Percentiles rank a stretch among this genome's conserved stretches.
phyloP scores from a whole-genome alignment of 2,113 vertebrate species.

The Scartelaos histophorus region DNA sequence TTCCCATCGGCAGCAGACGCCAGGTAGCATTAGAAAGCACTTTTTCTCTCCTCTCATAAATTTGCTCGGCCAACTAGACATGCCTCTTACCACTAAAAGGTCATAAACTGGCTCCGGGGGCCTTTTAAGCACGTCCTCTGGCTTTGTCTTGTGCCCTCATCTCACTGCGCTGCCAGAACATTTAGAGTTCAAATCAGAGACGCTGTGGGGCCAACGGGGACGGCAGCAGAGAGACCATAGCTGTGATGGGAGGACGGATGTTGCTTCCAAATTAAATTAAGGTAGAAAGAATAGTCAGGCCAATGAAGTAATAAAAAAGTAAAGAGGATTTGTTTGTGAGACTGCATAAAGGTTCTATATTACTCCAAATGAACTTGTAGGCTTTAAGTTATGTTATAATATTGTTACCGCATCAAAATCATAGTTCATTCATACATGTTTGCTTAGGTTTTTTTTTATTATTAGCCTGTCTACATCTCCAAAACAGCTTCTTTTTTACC shows the following conservation, averaged over 20 bases:
- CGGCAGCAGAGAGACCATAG: constrained; percentile 11
- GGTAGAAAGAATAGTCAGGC: neutral
- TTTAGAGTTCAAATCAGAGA: constrained; percentile 40
- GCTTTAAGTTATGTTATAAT: too few relatives aligned
- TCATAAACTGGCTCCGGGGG: constrained; percentile 72
- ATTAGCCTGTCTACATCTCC: too few relatives aligned
- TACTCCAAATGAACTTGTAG: too few relatives aligned
- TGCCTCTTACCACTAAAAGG: constrained; percentile 76
- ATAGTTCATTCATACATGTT: too few relatives aligned
- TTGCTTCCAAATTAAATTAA: neutral
- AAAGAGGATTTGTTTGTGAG: too few relatives aligned
- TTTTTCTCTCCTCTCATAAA: constrained; percentile 60
- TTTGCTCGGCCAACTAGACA: constrained; percentile 61
- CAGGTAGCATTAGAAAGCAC: constrained; percentile 57
- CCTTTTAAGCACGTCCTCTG: constrained; percentile 70
- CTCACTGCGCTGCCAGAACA: constrained; percentile 39
- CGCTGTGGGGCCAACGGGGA: constrained; percentile 23
- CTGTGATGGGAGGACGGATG: neutral
- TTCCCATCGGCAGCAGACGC: constrained; percentile 30
- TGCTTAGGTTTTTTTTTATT: too few relatives aligned
- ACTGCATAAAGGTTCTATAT: too few relatives aligned
- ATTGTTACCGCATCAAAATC: too few relatives aligned
- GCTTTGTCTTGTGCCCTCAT: constrained; percentile 32
- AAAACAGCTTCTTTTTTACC: too few relatives aligned
- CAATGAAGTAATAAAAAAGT: neutral